These are phyloP conservation scores for Sipha flava DNA, from an alignment of 1,140 invertebrate species.

Conservation along the genomic window DNA sequence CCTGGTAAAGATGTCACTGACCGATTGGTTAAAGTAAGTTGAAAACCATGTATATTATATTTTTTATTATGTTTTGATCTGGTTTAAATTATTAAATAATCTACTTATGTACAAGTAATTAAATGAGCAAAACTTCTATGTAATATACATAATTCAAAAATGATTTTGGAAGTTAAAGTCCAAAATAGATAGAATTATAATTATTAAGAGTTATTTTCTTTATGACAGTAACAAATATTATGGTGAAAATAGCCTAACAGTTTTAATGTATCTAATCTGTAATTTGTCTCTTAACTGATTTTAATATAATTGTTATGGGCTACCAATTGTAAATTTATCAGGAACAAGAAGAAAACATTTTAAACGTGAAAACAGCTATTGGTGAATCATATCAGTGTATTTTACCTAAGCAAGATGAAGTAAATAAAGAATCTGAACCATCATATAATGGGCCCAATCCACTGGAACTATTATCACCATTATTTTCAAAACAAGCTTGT, in stretches of 20 bases:
- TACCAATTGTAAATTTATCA: conserved; percentile 63
- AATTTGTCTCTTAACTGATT: no score
- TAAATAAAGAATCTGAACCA: conserved; percentile 41
- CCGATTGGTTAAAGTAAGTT: conserved; percentile 44
- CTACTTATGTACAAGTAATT: no score
- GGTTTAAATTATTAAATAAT: no score
- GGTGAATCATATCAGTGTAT: conserved; percentile 1
- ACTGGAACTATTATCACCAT: conserved; percentile 61
- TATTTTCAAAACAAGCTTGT: conserved; percentile 66
- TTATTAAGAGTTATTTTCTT: no score
- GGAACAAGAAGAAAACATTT: conserved; percentile 51
- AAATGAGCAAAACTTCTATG: no score
- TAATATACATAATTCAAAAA: no score
- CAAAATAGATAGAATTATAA: no score
- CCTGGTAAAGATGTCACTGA: conserved; percentile 51
- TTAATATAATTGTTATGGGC: conserved; percentile 32
- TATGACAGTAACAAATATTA: no score
- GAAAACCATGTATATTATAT: neutral
- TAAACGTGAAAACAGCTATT: conserved; percentile 34
- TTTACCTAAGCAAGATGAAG: conserved; percentile 5
- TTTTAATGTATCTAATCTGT: no score
- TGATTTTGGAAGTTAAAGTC: no score
- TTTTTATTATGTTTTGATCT: no score
- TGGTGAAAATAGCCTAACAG: no score
- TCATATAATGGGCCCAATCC: conserved; percentile 51